phyloP scores from a whole-genome alignment of 2,797 vertebrate genomes.

The Chelonia mydas region DNA sequence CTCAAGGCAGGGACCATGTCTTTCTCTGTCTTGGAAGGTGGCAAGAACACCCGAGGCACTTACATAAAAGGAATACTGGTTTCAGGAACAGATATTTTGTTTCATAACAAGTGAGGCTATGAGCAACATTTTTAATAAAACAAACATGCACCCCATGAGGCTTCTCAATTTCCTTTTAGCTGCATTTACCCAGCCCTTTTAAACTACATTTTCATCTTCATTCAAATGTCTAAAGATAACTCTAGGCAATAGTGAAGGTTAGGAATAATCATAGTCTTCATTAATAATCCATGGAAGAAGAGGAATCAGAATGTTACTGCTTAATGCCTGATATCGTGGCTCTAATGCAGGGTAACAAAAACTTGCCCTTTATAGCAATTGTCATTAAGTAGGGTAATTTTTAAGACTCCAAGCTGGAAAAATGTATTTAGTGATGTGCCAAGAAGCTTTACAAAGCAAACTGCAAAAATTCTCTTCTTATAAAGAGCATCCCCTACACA shows the following conservation, averaged over 20 bases:
- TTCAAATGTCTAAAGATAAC: neutral
- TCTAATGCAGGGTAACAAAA: neutral
- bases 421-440: neutral
- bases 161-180: neutral
- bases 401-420: neutral
- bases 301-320: neutral
- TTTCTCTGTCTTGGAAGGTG: neutral
- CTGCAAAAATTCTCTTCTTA: neutral
- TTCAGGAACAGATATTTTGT: neutral
- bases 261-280: neutral
- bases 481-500: neutral
- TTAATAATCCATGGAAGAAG: neutral
- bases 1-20: neutral
- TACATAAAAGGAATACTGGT: neutral
- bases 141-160: neutral
- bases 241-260: neutral
- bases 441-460: conserved; percentile 5
- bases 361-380: neutral
- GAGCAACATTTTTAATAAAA: neutral
- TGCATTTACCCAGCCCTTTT: neutral
- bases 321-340: neutral
- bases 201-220: neutral
- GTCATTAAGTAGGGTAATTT: neutral
- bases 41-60: neutral
- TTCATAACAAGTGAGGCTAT: neutral